A percentile compares a stretch with the other conserved stretches of the same genome.
These are phyloP conservation scores for Chionoecetes opilio DNA, from an alignment of 1,140 invertebrate species.

Conservation along the genomic window DNA sequence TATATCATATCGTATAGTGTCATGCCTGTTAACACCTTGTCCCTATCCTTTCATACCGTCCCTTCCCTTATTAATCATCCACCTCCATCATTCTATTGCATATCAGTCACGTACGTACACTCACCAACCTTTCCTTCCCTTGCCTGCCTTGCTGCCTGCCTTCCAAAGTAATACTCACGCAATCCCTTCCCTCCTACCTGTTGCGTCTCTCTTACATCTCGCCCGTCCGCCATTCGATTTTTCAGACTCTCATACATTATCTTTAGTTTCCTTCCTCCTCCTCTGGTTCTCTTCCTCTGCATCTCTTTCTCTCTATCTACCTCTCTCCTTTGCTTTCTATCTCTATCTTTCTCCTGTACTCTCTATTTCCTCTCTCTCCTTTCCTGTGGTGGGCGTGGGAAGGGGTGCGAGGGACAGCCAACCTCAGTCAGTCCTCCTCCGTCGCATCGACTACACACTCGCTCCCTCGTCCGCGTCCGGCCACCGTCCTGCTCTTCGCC, in stretches of 20 bases:
- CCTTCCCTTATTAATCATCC: too few species aligned
- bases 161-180: too few species aligned
- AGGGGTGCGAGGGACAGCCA: conserved; percentile 21
- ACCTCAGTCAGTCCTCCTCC: conserved; percentile 35
- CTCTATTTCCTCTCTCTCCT: not conserved
- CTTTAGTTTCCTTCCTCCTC: not conserved
- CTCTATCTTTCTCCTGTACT: not conserved
- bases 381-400: not conserved
- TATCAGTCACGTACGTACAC: not conserved
- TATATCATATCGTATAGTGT: too few species aligned
- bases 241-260: not conserved
- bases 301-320: not conserved
- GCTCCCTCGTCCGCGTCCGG: conserved; percentile 21
- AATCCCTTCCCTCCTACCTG: not conserved
- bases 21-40: too few species aligned
- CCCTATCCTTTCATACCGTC: too few species aligned
- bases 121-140: not conserved
- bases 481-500: not conserved
- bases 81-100: too few species aligned
- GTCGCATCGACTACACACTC: conserved; percentile 34
- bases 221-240: not conserved
- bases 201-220: not conserved
- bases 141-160: not conserved
- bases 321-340: not conserved
- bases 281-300: not conserved